Conservation (phyloP, 2,888 invertebrate species). For the Anaspis maculata region DNA sequence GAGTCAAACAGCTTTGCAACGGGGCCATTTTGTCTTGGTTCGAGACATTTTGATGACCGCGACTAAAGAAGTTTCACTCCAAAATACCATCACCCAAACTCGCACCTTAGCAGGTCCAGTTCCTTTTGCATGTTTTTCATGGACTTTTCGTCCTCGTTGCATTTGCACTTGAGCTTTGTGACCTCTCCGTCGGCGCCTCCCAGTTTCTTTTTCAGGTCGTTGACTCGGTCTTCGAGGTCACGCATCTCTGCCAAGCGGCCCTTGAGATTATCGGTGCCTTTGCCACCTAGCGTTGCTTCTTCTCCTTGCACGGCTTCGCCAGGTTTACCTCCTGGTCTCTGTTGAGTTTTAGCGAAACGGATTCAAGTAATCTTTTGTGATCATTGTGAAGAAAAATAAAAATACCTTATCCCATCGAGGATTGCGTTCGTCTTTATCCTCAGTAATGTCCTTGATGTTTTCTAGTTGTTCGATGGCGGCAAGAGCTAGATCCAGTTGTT, state of each 20-base stretch:
- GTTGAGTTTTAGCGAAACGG: slow-evolving; percentile 25
- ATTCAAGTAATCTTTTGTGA: too few species aligned
- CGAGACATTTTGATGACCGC: too few species aligned
- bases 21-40: too few species aligned
- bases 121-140: slow-evolving; percentile 1
- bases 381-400: too few species aligned
- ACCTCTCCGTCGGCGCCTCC: slow-evolving; percentile 22
- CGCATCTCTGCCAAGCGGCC: slow-evolving; percentile 24
- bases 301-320: slow-evolving; percentile 28
- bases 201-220: slow-evolving; percentile 13
- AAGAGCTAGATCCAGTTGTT: slow-evolving; percentile 24
- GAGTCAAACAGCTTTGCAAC: too few species aligned
- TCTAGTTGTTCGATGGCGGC: slow-evolving; percentile 34
- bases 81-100: too few species aligned
- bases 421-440: slow-evolving; percentile 18
- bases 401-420: background rate
- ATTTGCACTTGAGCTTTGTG: slow-evolving; percentile 24
- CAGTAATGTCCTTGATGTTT: slow-evolving; percentile 26
- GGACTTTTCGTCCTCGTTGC: slow-evolving; percentile 13
- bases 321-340: slow-evolving; percentile 26
- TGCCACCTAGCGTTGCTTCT: background rate
- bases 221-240: slow-evolving; percentile 25
- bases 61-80: too few species aligned
- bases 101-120: slow-evolving; percentile 9
- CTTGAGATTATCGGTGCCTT: slow-evolving; percentile 16